Conservation (phyloP, 2,113 vertebrate genomes). For the Marcusenius ussheri region DNA sequence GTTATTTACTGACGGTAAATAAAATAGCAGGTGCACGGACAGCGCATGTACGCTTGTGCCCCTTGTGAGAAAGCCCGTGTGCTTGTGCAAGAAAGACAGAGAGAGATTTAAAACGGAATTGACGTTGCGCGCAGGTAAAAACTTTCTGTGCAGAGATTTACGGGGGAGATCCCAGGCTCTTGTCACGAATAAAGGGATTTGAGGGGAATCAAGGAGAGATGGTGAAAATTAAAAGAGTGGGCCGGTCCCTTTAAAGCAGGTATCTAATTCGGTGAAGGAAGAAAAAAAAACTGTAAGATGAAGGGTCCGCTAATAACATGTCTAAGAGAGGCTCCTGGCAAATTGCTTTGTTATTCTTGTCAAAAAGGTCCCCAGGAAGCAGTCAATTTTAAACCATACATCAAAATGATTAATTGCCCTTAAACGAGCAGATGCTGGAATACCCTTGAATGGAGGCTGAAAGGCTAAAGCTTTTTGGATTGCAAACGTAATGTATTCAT, state of each 20-base stretch:
- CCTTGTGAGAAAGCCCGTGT: slow-evolving; percentile 21
- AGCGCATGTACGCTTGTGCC: slow-evolving; percentile 11
- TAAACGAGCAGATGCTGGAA: slow-evolving; percentile 94
- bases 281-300: slow-evolving; percentile 67
- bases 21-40: neutral
- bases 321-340: slow-evolving; percentile 90
- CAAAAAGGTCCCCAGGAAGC: slow-evolving; percentile 87
- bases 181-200: slow-evolving; percentile 42
- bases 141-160: slow-evolving; percentile 35
- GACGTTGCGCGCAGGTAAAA: slow-evolving; percentile 30
- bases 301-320: slow-evolving; percentile 84
- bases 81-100: slow-evolving; percentile 10
- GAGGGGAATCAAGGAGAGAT: slow-evolving; percentile 49
- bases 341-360: slow-evolving; percentile 99
- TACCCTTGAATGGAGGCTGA: slow-evolving; percentile 74
- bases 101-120: slow-evolving; percentile 30
- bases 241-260: slow-evolving; percentile 60
- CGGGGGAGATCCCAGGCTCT: slow-evolving; percentile 28
- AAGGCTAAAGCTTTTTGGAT: slow-evolving; percentile 65
- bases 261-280: slow-evolving; percentile 53
- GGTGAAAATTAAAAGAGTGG: slow-evolving; percentile 49
- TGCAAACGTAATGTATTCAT: slow-evolving; percentile 78
- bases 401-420: slow-evolving; percentile 99
- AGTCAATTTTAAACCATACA: slow-evolving; percentile 95
- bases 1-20: neutral